These are phyloP conservation scores for Phoeniculus purpureus DNA, from an alignment of 2,797 vertebrate species.

Conservation along the genomic window DNA sequence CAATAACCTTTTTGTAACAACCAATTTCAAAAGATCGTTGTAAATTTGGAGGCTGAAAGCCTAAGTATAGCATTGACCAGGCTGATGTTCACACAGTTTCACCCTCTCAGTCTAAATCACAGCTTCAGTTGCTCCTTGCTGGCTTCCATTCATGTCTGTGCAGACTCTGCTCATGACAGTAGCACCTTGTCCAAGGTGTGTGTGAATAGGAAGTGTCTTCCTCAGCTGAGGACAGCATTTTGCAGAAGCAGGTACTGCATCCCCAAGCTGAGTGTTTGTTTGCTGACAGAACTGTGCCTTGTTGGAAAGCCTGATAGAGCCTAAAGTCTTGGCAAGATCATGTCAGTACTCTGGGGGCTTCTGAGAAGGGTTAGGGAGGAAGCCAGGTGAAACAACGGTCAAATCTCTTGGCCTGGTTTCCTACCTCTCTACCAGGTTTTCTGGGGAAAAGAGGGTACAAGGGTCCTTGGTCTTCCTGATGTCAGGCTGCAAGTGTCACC, in stretches of 20 bases:
- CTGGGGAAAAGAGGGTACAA: background rate
- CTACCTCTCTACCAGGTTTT: background rate
- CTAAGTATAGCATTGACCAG: fast-evolving
- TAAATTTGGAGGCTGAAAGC: background rate
- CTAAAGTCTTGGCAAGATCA: background rate
- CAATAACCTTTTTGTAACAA: background rate
- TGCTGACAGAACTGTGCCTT: background rate
- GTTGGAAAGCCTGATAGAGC: background rate
- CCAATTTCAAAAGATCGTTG: background rate
- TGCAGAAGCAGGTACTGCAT: background rate
- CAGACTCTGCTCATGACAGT: background rate
- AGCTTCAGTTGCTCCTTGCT: background rate
- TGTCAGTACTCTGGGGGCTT: background rate
- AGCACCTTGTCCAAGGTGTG: background rate
- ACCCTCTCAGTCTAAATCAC: background rate
- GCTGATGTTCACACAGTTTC: background rate
- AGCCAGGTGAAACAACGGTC: background rate
- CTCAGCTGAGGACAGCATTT: background rate
- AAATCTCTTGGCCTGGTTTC: background rate
- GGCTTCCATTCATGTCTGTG: background rate
- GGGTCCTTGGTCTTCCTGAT: background rate
- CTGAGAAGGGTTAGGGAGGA: background rate
- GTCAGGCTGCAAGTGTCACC: background rate
- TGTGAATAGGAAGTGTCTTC: background rate
- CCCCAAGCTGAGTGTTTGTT: background rate